These are phyloP conservation scores for Petrocephalus sullivani DNA, from an alignment of 2,797 vertebrate species.

Conservation along the genomic window DNA sequence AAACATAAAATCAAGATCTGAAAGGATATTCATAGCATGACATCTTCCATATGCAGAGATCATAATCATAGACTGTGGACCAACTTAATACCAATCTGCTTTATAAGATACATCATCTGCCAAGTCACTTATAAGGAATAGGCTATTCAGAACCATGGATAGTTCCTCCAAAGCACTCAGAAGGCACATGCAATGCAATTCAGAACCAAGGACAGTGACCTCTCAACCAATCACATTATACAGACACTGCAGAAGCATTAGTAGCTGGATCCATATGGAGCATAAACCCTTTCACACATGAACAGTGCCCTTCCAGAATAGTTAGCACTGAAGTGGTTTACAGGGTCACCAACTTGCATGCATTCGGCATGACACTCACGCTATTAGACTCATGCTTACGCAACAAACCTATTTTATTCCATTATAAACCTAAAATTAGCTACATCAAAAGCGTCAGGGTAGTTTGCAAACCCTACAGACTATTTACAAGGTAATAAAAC, in stretches of 20 bases:
- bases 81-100: not conserved
- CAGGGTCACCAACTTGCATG: not conserved
- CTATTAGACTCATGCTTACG: not conserved
- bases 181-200: not conserved
- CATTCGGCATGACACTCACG: not conserved
- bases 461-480: not conserved
- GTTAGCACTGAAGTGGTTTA: not conserved
- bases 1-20: not conserved
- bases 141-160: not conserved
- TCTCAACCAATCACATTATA: not conserved
- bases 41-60: not conserved
- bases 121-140: not conserved
- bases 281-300: not conserved
- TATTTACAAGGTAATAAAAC: not conserved
- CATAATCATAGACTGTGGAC: not conserved
- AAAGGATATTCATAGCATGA: constrained; percentile 7
- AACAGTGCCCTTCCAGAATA: not conserved
- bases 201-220: not conserved
- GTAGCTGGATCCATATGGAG: not conserved
- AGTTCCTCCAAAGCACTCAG: not conserved
- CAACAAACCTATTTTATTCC: not conserved
- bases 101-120: not conserved
- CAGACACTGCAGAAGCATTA: not conserved
- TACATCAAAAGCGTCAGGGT: not conserved
- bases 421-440: not conserved